Evolutionary conservation across 2,113 vertebrate species (phyloP), one percentile per base, ranked within the genome.

Genomic region (Reinhardtius hippoglossoides): DNA sequence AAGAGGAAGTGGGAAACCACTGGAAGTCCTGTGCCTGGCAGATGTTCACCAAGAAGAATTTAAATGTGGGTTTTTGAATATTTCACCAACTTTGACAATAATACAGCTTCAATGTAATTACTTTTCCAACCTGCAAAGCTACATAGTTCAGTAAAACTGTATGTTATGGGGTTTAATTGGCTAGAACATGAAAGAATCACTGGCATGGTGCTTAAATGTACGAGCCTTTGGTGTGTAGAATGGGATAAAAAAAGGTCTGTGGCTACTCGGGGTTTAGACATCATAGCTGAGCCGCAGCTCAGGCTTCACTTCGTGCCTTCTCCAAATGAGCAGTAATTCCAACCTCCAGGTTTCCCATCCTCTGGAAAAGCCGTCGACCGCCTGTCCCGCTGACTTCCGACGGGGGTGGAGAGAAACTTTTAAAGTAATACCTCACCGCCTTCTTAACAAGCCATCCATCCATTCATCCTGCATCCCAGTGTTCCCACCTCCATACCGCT

Each of bases 311-410:
- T 15, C 74, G 64, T 67, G 56, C 46, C 62, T 57, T 82, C 46
- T 76, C 46, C 57, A 82, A 85, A 78, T 80, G 83, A 89, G 83
- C 75, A 79, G 79, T 77, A 66, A 86, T 84, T 85, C 86, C 92
- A 92, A 81, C 91, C 93, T 93, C 90, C 92, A 93, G 90, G 82
- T 93, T 93, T 94, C 91, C 92, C 90, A 92, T 88, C 89, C 87
- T 92, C 89, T 91, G 91, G 91, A 92, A 92, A 92, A 93, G 84
- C 91, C 83, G 87, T 92, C 81, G 86, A 82, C 89, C 24, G 89
- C 75, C 80, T 85, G 80, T 92, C 90, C 90, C 74, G 23, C 84
- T 80, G 70, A 82, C 89, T 93, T 93, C 91, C 92, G 85, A 90
- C 85, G 90, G 92, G 92, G 91, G 92, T 80, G 91, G 92, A 87